phyloP scores from a whole-genome alignment of 2,888 invertebrate species.

The Liodrosophila aerea region DNA sequence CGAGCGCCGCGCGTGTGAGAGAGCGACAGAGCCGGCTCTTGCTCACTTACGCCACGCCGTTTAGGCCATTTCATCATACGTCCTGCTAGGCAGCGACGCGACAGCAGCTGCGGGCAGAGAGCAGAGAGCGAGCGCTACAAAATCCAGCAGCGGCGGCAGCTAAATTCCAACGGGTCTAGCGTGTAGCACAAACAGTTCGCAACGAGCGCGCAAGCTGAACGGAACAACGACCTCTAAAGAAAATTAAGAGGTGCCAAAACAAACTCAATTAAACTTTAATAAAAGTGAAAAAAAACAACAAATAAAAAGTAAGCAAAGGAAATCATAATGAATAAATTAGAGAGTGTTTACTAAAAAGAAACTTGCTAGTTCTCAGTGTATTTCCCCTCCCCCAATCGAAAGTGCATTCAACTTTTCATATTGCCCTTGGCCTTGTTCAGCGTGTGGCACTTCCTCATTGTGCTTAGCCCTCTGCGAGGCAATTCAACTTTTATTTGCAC shows the following conservation, averaged over 20 bases:
- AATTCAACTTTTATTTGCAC: constrained; percentile 42
- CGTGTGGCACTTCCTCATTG: constrained; percentile 18
- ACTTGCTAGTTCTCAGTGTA: no score
- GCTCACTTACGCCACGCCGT: constrained; percentile 61
- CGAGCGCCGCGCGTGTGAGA: constrained; percentile 13
- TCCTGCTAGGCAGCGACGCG: constrained; percentile 46
- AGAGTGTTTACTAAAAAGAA: not conserved
- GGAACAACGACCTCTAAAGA: constrained; percentile 62
- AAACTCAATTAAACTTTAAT: constrained; percentile 28
- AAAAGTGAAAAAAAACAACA: constrained; percentile 13
- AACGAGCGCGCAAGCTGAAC: constrained; percentile 71
- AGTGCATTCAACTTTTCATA: constrained; percentile 69
- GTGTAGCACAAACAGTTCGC: constrained; percentile 67
- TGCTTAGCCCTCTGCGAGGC: not conserved
- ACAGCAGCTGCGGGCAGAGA: constrained; percentile 20
- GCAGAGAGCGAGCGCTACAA: constrained; percentile 49
- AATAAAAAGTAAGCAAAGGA: constrained; percentile 53
- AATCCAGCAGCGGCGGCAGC: constrained; percentile 63
- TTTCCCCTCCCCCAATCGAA: constrained; percentile 6
- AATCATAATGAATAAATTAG: not conserved
- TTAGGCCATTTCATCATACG: constrained; percentile 74
- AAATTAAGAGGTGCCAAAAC: constrained; percentile 37
- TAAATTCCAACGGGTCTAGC: constrained; percentile 64
- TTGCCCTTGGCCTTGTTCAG: constrained; percentile 69
- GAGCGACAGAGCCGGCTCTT: constrained; percentile 16